Evolutionary conservation across 2,888 invertebrate species (phyloP).

Genomic region (Oscheius sp.): DNA sequence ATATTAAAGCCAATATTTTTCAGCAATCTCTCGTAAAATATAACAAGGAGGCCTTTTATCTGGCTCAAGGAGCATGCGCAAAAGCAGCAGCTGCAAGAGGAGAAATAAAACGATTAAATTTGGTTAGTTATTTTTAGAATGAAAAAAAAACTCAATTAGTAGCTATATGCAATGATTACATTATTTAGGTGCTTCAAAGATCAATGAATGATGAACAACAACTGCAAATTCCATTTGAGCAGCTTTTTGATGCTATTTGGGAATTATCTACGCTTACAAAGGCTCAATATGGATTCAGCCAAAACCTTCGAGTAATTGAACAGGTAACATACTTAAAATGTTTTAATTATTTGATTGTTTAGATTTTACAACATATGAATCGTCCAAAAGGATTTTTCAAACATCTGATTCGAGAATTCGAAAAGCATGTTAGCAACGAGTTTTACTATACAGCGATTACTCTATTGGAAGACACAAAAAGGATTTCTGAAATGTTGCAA

Average conservation of each 20-base stretch:
- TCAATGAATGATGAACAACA: slow-evolving; percentile 31
- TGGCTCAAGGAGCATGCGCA: slow-evolving; percentile 48
- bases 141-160: too few relatives aligned
- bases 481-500: slow-evolving; percentile 41
- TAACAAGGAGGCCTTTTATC: slow-evolving; percentile 29
- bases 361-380: slow-evolving; percentile 49
- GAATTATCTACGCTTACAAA: slow-evolving; percentile 34
- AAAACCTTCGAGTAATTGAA: slow-evolving; percentile 38
- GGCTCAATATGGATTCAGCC: background rate
- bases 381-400: slow-evolving; percentile 51
- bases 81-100: slow-evolving; percentile 46
- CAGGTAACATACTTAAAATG: slow-evolving; percentile 23
- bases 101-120: slow-evolving; percentile 44
- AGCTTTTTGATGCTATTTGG: slow-evolving; percentile 53
- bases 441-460: slow-evolving; percentile 56
- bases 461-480: slow-evolving; percentile 45
- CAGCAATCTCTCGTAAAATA: slow-evolving; percentile 46
- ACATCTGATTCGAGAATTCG: slow-evolving; percentile 49
- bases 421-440: slow-evolving; percentile 52
- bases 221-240: slow-evolving; percentile 38
- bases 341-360: background rate
- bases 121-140: slow-evolving; percentile 13
- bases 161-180: background rate
- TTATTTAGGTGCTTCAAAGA: slow-evolving; percentile 34
- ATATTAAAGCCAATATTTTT: background rate